A percentile compares a stretch with the other conserved stretches of the same genome.
phyloP scores from a whole-genome alignment of 2,888 invertebrate species.

The Melieria omissa region DNA sequence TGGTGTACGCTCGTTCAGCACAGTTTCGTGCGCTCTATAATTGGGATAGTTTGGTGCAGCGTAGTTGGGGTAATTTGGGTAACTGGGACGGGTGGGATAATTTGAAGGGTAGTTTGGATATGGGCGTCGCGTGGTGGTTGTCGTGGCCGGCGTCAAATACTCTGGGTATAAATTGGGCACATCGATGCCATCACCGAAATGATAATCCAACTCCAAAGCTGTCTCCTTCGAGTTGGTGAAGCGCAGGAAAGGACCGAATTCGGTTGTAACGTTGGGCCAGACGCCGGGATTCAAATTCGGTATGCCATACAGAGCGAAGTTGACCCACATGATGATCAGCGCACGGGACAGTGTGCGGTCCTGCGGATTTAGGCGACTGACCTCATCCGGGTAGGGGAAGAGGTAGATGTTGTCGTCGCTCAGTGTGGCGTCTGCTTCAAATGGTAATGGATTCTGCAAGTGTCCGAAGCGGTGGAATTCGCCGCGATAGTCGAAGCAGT shows the following conservation, averaged over 20 bases:
- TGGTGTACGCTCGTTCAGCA: slow-evolving; percentile 19
- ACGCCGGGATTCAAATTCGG: slow-evolving; percentile 51
- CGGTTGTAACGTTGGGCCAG: slow-evolving; percentile 59
- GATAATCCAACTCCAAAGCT: slow-evolving; percentile 56
- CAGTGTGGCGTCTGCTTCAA: slow-evolving; percentile 69
- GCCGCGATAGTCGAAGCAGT: slow-evolving; percentile 69
- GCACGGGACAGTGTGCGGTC: slow-evolving; percentile 65
- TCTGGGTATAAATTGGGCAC: slow-evolving; percentile 55
- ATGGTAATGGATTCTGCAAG: slow-evolving; percentile 62
- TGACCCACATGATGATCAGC: slow-evolving; percentile 66
- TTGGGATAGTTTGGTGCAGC: slow-evolving; percentile 17
- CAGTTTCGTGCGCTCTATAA: slow-evolving; percentile 21
- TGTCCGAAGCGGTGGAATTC: slow-evolving; percentile 63
- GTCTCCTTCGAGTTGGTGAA: slow-evolving; percentile 53
- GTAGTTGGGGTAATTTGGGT: slow-evolving; percentile 34
- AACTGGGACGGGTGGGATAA: slow-evolving; percentile 25
- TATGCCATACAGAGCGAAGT: slow-evolving; percentile 57
- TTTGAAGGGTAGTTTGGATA: slow-evolving; percentile 19
- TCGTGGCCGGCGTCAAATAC: slow-evolving; percentile 41
- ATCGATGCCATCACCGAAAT: slow-evolving; percentile 63
- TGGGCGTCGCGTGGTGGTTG: slow-evolving; percentile 30
- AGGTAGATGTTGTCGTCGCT: slow-evolving; percentile 72
- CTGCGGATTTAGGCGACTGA: slow-evolving; percentile 57
- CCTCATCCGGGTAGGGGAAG: slow-evolving; percentile 67
- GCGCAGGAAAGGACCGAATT: slow-evolving; percentile 63